Base-by-base conservation (phyloP, 2,888 invertebrate species). In the Drosophila mimetica region DNA sequence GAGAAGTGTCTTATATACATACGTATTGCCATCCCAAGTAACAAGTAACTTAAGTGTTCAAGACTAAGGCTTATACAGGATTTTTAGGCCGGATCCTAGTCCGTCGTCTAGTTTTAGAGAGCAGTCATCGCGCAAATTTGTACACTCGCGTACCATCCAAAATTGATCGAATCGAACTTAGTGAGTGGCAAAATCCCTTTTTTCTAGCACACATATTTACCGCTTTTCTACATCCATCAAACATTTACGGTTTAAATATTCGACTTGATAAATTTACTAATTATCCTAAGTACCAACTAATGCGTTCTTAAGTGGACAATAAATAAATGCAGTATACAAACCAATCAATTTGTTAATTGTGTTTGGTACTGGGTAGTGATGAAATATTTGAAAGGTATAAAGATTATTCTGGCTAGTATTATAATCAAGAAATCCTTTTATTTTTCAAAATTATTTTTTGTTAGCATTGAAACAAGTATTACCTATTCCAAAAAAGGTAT, bases 261-360 rank as follows among this genome's bases (percentile, higher is more conserved):
- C 34, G 25, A 63, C 34, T 32, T 34, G n/a, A 32, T 16, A 71
- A 41, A 67, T 65, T 54, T 53, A 58, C 37, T 63, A 66, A 47
- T 65, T 64, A 34, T 36, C 39, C 54, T 70, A 66, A 75, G 57
- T 34, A 47, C 67, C 52, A 42, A 60, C 61, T 67, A 51, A 64
- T 44, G 41, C 53, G 74, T 80, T 80, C 75, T 69, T 69, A 60
- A 76, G 61, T 80, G 76, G 69, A 77, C 80, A 81, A 86, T 86
- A 81, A 86, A 81, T 74, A 64, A 51, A 46, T 46, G 28, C 46
- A 46, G 44, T 59, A 47, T 39, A 47, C 46, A 46, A 18, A 37
- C n/a, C 25, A 50, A 50, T 51, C 39, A 63, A 30, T 42, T 34
- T 44, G 59, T 36, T 20, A 20, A 59, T 59, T 44, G 20, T 14